phyloP scores from a whole-genome alignment of 2,797 vertebrate genomes.

The Mormyrus hasselquistii region DNA sequence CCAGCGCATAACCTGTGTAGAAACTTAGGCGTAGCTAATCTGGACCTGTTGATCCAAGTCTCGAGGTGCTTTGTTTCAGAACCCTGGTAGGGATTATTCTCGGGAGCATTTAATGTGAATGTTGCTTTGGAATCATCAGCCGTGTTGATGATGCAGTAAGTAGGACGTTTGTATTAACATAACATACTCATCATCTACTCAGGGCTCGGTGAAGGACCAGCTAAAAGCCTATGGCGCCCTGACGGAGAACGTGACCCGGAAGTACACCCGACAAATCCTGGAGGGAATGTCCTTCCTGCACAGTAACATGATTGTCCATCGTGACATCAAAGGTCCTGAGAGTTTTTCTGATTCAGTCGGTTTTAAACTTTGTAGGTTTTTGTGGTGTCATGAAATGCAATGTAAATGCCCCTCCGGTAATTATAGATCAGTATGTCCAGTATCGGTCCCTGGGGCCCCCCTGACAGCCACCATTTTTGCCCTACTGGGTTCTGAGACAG shows the following conservation, averaged over 20 bases:
- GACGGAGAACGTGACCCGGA: slow-evolving; percentile 92
- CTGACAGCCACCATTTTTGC: not conserved
- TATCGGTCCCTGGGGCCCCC: not conserved
- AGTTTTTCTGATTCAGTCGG: not conserved
- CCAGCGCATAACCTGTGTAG: not conserved
- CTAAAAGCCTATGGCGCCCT: slow-evolving; percentile 93
- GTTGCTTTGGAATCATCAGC: not conserved
- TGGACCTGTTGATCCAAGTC: not conserved
- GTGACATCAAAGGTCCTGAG: slow-evolving; percentile 88
- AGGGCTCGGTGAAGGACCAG: slow-evolving; percentile 98
- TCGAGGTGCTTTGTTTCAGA: not conserved
- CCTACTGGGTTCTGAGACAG: not conserved
- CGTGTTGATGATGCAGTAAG: not conserved
- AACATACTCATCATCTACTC: not conserved
- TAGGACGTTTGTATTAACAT: not conserved
- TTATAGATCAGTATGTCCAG: not conserved
- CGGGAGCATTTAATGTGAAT: not conserved
- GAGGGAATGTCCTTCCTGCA: slow-evolving; percentile 95
- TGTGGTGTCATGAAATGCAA: not conserved
- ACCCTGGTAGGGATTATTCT: not conserved
- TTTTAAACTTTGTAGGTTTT: not conserved
- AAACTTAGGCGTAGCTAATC: not conserved
- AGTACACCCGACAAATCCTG: slow-evolving; percentile 92
- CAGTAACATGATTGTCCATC: slow-evolving; percentile 99
- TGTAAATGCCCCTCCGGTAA: not conserved